Evolutionary conservation across 1,140 invertebrate species (phyloP).

Genomic region (Ganaspis sp.): DNA sequence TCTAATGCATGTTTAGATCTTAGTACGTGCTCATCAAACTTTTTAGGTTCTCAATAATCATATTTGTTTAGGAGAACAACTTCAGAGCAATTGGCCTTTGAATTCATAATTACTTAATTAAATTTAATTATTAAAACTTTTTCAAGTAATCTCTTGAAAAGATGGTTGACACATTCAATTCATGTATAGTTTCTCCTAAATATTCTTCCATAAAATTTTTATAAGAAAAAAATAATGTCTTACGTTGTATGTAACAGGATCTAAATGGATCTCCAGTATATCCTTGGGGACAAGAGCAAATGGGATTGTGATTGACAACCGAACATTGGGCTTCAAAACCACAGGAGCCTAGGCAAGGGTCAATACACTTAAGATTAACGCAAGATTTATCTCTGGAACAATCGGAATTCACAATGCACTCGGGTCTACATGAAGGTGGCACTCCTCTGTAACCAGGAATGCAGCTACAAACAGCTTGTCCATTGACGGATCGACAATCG

Average conservation of each 20-base stretch:
- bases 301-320: constrained; percentile 9
- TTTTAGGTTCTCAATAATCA: too few relatives aligned
- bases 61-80: too few relatives aligned
- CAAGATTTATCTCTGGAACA: constrained; percentile 25
- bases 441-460: constrained; percentile 18
- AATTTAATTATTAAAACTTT: too few relatives aligned
- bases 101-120: too few relatives aligned
- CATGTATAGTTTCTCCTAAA: too few relatives aligned
- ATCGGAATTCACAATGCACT: constrained; percentile 35
- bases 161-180: too few relatives aligned
- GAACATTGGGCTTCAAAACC: neutral
- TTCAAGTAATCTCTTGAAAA: too few relatives aligned
- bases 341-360: constrained; percentile 69
- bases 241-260: constrained; percentile 64
- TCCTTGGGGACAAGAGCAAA: constrained; percentile 3
- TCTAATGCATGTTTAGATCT: too few relatives aligned
- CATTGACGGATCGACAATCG: constrained; percentile 57
- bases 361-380: constrained; percentile 33
- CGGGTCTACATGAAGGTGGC: constrained; percentile 35
- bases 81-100: too few relatives aligned
- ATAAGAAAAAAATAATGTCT: neutral
- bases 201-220: too few relatives aligned
- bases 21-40: too few relatives aligned
- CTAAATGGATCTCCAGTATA: constrained; percentile 11
- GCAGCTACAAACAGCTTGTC: constrained; percentile 27